Conservation (phyloP, 2,888 invertebrate species). For the Acleris cristana region DNA sequence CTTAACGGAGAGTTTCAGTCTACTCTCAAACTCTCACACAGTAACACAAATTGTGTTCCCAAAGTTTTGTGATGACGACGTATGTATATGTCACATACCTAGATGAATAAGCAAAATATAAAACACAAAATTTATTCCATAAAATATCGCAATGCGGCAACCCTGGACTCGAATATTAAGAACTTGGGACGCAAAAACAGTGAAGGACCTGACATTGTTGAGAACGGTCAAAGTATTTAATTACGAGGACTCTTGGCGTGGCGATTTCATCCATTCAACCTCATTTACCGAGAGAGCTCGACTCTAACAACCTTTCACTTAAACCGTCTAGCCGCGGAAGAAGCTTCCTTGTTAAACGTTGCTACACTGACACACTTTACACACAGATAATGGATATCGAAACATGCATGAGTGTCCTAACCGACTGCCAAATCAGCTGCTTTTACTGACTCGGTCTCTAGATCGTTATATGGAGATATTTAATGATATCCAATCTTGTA, state of each 20-base stretch:
- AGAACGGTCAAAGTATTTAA: slow-evolving; percentile 66
- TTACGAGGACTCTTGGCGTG: slow-evolving; percentile 58
- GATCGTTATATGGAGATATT: slow-evolving; percentile 4
- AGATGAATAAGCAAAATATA: too few relatives aligned
- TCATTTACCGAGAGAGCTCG: slow-evolving; percentile 36
- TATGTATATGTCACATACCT: too few relatives aligned
- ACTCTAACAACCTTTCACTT: slow-evolving; percentile 28
- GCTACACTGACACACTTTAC: slow-evolving; percentile 18
- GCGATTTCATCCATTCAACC: slow-evolving; percentile 52
- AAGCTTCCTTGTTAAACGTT: slow-evolving; percentile 15
- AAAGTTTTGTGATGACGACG: too few relatives aligned
- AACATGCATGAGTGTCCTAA: slow-evolving; percentile 20
- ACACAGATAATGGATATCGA: slow-evolving; percentile 8
- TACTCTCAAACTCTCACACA: too few relatives aligned
- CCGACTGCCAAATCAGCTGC: slow-evolving; percentile 1
- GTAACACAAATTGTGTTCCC: too few relatives aligned
- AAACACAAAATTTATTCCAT: too few relatives aligned
- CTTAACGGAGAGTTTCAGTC: too few relatives aligned
- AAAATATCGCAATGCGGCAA: slow-evolving; percentile 1
- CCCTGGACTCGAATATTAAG: slow-evolving; percentile 42
- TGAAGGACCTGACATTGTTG: slow-evolving; percentile 50
- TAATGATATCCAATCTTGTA: neutral
- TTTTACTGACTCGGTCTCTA: neutral
- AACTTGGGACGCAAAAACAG: slow-evolving; percentile 48
- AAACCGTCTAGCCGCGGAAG: slow-evolving; percentile 15